Evolutionary conservation across 2,113 vertebrate species (phyloP).

Genomic region (Lophochroa leadbeateri): DNA sequence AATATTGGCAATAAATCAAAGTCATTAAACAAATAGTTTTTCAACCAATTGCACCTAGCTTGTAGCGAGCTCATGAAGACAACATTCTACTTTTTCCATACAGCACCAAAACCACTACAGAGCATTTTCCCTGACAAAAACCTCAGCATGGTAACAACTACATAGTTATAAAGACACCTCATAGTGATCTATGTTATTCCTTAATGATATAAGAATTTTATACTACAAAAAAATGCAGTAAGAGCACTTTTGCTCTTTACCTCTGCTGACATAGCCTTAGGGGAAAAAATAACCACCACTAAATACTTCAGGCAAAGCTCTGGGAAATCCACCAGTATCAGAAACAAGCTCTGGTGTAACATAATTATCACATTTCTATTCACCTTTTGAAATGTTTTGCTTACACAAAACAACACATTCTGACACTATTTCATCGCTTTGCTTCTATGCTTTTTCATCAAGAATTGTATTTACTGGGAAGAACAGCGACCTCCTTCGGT

Average conservation of each 20-base stretch:
- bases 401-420: background rate
- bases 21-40: background rate
- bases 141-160: background rate
- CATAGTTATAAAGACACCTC: background rate
- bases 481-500: constrained; percentile 19
- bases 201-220: background rate
- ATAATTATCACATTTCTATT: background rate
- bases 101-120: background rate
- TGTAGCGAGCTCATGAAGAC: background rate
- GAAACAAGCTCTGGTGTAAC: background rate
- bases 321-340: background rate
- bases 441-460: background rate
- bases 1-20: background rate
- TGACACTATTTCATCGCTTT: background rate
- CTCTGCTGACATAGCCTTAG: background rate
- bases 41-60: background rate
- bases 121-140: background rate
- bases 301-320: background rate
- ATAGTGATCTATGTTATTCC: background rate
- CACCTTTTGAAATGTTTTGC: background rate
- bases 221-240: background rate
- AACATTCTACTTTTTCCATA: background rate
- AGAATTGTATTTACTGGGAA: background rate
- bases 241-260: background rate
- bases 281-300: background rate